Evolutionary conservation across 2,888 invertebrate genomes (phyloP).

Genomic region (Yponomeuta cagnagella): DNA sequence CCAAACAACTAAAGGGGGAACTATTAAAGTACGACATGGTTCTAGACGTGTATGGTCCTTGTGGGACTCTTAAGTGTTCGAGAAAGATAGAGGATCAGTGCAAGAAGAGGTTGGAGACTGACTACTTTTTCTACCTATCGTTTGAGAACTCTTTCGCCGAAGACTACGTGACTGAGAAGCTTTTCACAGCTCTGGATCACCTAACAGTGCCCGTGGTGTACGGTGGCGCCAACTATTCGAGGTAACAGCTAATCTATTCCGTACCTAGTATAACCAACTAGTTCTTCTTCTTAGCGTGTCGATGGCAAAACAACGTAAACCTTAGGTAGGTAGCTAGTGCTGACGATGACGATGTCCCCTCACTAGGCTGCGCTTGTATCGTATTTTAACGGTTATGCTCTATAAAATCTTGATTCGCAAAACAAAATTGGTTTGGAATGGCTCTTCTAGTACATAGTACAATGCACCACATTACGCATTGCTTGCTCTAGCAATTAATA

Average conservation of each 20-base stretch:
- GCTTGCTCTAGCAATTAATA: too few relatives aligned
- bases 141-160: slow-evolving; percentile 24
- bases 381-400: too few relatives aligned
- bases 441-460: too few relatives aligned
- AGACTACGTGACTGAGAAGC: slow-evolving; percentile 27
- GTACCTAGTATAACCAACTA: background rate
- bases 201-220: slow-evolving; percentile 75
- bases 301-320: too few relatives aligned
- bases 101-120: slow-evolving; percentile 17
- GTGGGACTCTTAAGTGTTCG: slow-evolving; percentile 18
- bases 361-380: too few relatives aligned
- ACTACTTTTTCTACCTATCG: slow-evolving; percentile 26
- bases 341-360: too few relatives aligned
- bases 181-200: slow-evolving; percentile 46
- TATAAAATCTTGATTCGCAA: too few relatives aligned
- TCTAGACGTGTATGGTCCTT: slow-evolving; percentile 22
- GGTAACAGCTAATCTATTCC: slow-evolving; percentile 18
- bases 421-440: too few relatives aligned
- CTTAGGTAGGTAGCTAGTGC: too few relatives aligned
- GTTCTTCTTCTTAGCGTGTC: background rate
- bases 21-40: slow-evolving; percentile 17
- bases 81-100: slow-evolving; percentile 18
- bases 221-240: slow-evolving; percentile 72
- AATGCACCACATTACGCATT: too few relatives aligned
- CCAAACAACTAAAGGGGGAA: slow-evolving; percentile 12